Evolutionary conservation across 30 jellyfish, hydroid and myxozoan species (phyloP), one percentile per base, ranked within the genome.

Genomic region (Clytia hemisphaerica): DNA sequence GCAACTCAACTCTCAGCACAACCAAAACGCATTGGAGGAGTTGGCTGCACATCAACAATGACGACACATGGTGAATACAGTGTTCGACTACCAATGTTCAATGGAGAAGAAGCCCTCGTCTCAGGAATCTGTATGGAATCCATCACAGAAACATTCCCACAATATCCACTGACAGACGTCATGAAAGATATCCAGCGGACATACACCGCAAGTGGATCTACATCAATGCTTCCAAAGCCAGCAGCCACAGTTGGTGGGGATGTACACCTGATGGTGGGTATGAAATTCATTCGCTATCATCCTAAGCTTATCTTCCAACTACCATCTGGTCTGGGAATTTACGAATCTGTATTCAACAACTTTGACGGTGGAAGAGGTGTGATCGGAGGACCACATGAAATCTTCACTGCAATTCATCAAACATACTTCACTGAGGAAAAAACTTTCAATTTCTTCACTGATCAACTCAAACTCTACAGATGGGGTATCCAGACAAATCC

Each of bases 341-440:
- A 57, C 2, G 38, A 32, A 0, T 57, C 70, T 9, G 12, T 57
- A 4, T 57, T 57, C 30, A 25, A 21, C 19, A 57, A 31, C 6
- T 9, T 0, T 6, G 42, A 57, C 30, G 70, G 82, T 26, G 55
- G 31, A 5, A 12, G 58, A n/a, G 72, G 82, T 5, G 62, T 69
- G 12, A 31, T 69, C 55, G 82, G 76, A n/a, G 82, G 82, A 3
- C 77, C 74, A 14, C 82, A 45, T 34, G 19, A 22, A 4, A 34
- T 69, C 50, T 58, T 58, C 29, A 24, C 72, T 14, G 37, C 21
- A n/a, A n/a, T n/a, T n/a, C n/a, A n/a, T n/a, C n/a, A n/a, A n/a
- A n/a, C n/a, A n/a, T n/a, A n/a, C 14, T 49, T 14, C 51, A 26
- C n/a, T n/a, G n/a, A n/a, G n/a, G n/a, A n/a, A n/a, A n/a, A 14